Percentiles rank a stretch among this genome's conserved stretches.
Conservation (phyloP, 30 jellyfish, hydroid and myxozoan species). For the Phacellophora camtschatica region DNA sequence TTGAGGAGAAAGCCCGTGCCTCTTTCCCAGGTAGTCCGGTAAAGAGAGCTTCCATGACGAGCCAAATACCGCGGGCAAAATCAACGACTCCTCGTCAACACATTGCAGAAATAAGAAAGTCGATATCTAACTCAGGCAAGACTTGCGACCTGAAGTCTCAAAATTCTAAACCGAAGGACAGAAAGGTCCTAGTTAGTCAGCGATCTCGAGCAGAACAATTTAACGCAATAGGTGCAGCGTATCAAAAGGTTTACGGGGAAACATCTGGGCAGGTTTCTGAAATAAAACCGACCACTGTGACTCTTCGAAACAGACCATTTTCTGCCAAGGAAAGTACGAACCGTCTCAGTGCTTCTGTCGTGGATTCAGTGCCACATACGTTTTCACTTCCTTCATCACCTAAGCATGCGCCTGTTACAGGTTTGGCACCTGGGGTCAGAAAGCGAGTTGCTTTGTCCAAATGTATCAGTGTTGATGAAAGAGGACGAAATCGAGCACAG, state of each 20-base stretch:
- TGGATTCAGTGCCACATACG: background rate
- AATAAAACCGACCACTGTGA: constrained; percentile 47
- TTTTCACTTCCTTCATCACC: constrained; percentile 65
- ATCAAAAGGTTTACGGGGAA: constrained; percentile 42
- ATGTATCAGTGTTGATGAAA: constrained; percentile 58
- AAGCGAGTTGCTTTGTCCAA: constrained; percentile 41
- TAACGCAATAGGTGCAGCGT: constrained; percentile 51
- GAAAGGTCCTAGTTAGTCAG: background rate
- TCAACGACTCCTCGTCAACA: constrained; percentile 85
- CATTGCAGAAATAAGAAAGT: constrained; percentile 82
- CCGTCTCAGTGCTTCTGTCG: constrained; percentile 34
- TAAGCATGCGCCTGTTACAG: constrained; percentile 27
- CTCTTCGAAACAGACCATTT: constrained; percentile 63
- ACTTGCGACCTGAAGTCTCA: constrained; percentile 19
- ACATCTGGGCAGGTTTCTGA: background rate
- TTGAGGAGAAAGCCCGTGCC: constrained; percentile 25
- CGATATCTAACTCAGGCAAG: constrained; percentile 57
- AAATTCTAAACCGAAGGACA: background rate
- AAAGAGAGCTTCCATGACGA: constrained; percentile 54
- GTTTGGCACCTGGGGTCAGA: constrained; percentile 59
- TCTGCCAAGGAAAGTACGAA: constrained; percentile 51
- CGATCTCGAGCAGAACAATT: constrained; percentile 54
- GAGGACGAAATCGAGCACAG: background rate
- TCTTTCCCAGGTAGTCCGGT: constrained; percentile 68
- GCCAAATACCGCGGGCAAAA: constrained; percentile 90